A percentile compares a stretch with the other conserved stretches of the same genome.
These are phyloP conservation scores for Abramis brama DNA, from an alignment of 2,113 vertebrate genomes.

Conservation along the genomic window DNA sequence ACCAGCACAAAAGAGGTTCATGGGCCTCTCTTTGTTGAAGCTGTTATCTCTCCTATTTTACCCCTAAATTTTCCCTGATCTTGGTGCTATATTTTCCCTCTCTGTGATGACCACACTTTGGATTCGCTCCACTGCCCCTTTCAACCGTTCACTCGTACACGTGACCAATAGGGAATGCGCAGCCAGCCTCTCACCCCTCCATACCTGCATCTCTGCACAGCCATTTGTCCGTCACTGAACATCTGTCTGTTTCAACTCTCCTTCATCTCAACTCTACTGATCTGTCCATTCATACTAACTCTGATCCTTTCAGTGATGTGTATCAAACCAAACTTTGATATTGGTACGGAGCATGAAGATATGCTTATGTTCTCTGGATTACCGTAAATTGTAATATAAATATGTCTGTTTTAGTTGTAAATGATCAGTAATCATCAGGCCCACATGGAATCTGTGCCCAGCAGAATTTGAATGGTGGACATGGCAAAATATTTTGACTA, in stretches of 20 bases:
- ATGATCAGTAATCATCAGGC: not conserved
- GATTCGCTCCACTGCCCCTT: slow-evolving; percentile 11
- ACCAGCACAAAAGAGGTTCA: slow-evolving; percentile 29
- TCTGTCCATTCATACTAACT: slow-evolving; percentile 32
- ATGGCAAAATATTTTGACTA: no score
- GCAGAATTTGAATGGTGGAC: not conserved
- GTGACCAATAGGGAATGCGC: slow-evolving; percentile 13
- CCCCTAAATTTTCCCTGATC: slow-evolving; percentile 4
- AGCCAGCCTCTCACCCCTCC: slow-evolving; percentile 31
- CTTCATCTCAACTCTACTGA: not conserved
- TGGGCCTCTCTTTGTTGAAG: slow-evolving; percentile 31
- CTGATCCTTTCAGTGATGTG: slow-evolving; percentile 23
- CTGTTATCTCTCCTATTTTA: slow-evolving; percentile 10
- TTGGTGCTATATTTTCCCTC: slow-evolving; percentile 24
- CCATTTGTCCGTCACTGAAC: not conserved
- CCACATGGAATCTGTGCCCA: not conserved
- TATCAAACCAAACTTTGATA: not conserved
- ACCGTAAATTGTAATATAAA: not conserved
- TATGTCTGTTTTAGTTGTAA: not conserved
- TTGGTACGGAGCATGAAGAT: not conserved
- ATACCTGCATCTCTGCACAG: slow-evolving; percentile 29
- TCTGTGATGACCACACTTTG: slow-evolving; percentile 31
- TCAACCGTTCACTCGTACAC: not conserved
- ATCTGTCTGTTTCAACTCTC: slow-evolving; percentile 24
- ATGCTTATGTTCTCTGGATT: not conserved